Evolutionary conservation across 2,888 invertebrate species (phyloP).

Genomic region (Ochropacha duplaris): DNA sequence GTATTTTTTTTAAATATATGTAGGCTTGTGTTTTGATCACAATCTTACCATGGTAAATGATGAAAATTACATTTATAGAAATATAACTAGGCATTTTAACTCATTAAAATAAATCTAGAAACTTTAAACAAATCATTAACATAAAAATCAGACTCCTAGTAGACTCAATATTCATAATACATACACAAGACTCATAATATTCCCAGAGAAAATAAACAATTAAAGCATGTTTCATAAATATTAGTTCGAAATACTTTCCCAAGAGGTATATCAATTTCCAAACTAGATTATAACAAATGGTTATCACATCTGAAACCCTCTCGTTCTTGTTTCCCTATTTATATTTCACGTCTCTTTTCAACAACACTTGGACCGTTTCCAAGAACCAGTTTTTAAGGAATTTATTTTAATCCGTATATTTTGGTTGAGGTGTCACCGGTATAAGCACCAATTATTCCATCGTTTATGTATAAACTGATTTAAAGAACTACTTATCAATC

Average conservation of each 20-base stretch:
- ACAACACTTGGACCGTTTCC: slow-evolving; percentile 38
- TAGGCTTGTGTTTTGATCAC: no score
- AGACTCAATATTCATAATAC: not conserved
- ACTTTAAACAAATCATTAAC: no score
- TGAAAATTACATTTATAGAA: no score
- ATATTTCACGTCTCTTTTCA: slow-evolving; percentile 30
- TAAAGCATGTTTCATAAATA: not conserved
- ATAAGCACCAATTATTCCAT: slow-evolving; percentile 14
- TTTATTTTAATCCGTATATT: slow-evolving; percentile 36
- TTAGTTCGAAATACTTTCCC: not conserved
- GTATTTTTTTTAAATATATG: not conserved
- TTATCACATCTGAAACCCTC: not conserved
- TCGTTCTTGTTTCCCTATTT: slow-evolving; percentile 27
- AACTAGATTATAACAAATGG: slow-evolving; percentile 3
- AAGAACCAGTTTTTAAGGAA: slow-evolving; percentile 37
- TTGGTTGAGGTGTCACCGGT: slow-evolving; percentile 25
- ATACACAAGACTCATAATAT: not conserved
- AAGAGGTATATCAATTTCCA: not conserved
- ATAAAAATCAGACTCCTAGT: no score
- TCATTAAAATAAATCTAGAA: no score
- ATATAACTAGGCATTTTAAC: no score
- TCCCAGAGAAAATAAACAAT: not conserved
- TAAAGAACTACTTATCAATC: not conserved
- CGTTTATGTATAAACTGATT: slow-evolving; percentile 5
- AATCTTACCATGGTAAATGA: no score